phyloP scores from a whole-genome alignment of 2,797 vertebrate species.

The Danio tinwini region DNA sequence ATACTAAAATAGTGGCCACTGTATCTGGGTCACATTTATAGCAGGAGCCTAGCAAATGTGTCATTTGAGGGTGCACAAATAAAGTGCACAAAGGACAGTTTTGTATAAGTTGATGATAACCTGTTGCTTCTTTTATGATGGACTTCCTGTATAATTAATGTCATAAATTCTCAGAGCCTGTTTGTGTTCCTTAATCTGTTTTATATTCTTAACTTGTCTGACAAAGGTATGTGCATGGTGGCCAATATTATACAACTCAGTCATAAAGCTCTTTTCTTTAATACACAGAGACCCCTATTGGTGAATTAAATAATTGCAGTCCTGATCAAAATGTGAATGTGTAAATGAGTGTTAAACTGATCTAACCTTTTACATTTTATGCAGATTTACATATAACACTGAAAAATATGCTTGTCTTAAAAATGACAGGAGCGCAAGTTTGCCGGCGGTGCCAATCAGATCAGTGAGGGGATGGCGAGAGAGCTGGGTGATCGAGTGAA shows the following conservation, averaged over 20 bases:
- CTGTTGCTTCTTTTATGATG: neutral
- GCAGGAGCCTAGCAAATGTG: neutral
- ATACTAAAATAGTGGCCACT: conserved; percentile 16
- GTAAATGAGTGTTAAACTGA: neutral
- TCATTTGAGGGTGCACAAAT: neutral
- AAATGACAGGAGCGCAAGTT: conserved; percentile 92
- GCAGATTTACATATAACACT: neutral
- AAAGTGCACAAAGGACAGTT: neutral
- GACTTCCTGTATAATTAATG: neutral
- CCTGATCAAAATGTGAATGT: neutral
- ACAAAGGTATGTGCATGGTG: neutral
- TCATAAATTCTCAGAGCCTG: neutral
- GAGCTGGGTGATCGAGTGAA: conserved; percentile 87
- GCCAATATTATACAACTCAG: neutral
- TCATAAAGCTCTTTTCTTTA: conserved; percentile 14
- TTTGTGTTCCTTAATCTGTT: neutral
- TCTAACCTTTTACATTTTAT: neutral
- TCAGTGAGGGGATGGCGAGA: conserved; percentile 88
- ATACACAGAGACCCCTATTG: conserved; percentile 52
- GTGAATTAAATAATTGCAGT: conserved; percentile 29
- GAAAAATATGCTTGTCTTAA: neutral
- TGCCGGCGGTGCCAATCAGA: conserved; percentile 88
- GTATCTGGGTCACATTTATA: conserved; percentile 17
- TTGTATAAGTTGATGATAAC: neutral
- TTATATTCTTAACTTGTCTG: neutral